A percentile compares a stretch with the other conserved stretches of the same genome.
These are phyloP conservation scores for Tiphia femorata DNA, from an alignment of 2,888 invertebrate genomes.

Conservation along the genomic window DNA sequence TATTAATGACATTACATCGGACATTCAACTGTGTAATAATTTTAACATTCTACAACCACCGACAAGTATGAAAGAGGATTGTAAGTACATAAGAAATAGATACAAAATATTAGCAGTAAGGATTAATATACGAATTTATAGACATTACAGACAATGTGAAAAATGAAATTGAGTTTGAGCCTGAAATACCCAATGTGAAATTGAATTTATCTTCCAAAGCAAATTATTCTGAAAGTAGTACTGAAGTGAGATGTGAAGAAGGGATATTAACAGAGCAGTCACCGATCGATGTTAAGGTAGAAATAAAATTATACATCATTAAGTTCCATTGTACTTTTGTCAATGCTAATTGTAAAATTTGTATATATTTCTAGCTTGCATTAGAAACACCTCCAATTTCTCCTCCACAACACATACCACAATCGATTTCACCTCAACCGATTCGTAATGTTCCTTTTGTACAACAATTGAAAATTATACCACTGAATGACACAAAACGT, in stretches of 20 bases:
- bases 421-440: slow-evolving; percentile 60
- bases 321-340: no score
- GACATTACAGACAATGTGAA: slow-evolving; percentile 24
- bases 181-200: slow-evolving; percentile 43
- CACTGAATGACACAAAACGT: slow-evolving; percentile 53
- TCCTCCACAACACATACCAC: slow-evolving; percentile 61
- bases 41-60: no score
- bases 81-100: no score
- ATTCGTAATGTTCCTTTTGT: slow-evolving; percentile 24
- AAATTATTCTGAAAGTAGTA: slow-evolving; percentile 58
- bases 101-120: no score
- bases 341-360: no score
- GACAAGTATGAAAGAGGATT: no score
- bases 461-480: slow-evolving; percentile 50
- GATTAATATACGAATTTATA: slow-evolving; percentile 7
- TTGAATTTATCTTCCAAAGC: slow-evolving; percentile 56
- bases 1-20: slow-evolving; percentile 33
- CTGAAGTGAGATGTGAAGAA: slow-evolving; percentile 49
- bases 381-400: slow-evolving; percentile 69
- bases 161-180: slow-evolving; percentile 52
- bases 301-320: background rate
- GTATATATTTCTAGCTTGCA: slow-evolving; percentile 45
- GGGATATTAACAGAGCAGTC: slow-evolving; percentile 27
- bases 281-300: slow-evolving; percentile 41
- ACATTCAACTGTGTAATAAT: slow-evolving; percentile 22